Base-by-base conservation (phyloP, 2,797 vertebrate species). In the Hyperoplus immaculatus region DNA sequence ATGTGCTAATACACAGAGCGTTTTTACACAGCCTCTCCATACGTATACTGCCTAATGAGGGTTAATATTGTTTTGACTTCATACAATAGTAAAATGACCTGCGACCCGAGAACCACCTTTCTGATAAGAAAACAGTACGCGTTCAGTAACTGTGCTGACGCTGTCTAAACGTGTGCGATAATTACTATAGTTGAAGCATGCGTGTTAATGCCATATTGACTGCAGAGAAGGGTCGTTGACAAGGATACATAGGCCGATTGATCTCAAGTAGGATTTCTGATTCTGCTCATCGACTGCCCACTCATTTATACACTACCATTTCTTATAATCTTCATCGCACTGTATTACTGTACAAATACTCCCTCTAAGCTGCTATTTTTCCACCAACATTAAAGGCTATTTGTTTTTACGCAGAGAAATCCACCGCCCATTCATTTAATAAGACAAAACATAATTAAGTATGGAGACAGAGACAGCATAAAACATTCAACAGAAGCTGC, bases 111-210 rank as follows among this genome's bases (percentile, higher is more conserved):
- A 50, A 39, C 41, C 63, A 46, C 42, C 46, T 69, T 43, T 50
- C 41, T 59, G 18, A 56, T 67, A 60, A 80, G 61, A 80, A 78
- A 67, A 70, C 74, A 56, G 68, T 29, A 77, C 39, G 70, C 66
- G 68, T 81, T 76, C 63, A 69, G 56, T 75, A 46, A 76, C 38
- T 64, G 64, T 51, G 70, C 85, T 60, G 77, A 82, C 38, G 53
- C 47, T 38, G 73, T 79, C 65, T 72, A 81, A 3, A 43, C 2
- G 1, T 65, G 68, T 73, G 85, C 49, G 4, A 43, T 77, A 80
- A 88, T 85, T 58, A 71, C 41, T 81, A 77, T 15, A 78, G 57
- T 16, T 73, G 67, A 83, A 85, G 87, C 93, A 92, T 92, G 93
- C 93, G 46, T 51, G 84, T 84, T 88, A 87, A 65, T 86, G 84